These are phyloP conservation scores for Heliconius hermathena DNA, from an alignment of 1,140 invertebrate genomes.

Conservation along the genomic window DNA sequence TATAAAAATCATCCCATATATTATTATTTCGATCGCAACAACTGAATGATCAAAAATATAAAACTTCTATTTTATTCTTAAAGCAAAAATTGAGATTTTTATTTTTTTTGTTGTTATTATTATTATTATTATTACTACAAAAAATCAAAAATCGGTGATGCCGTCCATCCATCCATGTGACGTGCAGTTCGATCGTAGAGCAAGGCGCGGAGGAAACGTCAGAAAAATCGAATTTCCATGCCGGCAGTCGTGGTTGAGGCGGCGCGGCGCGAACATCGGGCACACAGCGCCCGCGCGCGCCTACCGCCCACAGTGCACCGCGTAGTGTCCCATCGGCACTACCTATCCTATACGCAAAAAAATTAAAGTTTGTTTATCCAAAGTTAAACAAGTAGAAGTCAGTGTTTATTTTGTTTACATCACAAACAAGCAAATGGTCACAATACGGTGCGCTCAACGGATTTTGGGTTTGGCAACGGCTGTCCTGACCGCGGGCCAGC, in stretches of 20 bases:
- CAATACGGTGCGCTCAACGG: conserved; percentile 59
- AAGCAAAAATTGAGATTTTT: neutral
- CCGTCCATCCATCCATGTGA: conserved; percentile 58
- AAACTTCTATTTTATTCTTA: neutral
- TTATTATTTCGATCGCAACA: too few relatives aligned
- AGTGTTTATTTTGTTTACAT: conserved; percentile 40
- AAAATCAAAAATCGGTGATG: conserved; percentile 78
- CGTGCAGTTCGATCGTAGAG: conserved; percentile 78
- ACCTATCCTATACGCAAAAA: conserved; percentile 52
- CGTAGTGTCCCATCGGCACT: conserved; percentile 36
- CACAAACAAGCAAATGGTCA: conserved; percentile 24
- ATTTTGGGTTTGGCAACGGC: conserved; percentile 69
- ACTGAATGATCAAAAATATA: neutral
- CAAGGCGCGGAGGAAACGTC: conserved; percentile 79
- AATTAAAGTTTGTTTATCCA: conserved; percentile 25
- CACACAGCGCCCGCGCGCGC: conserved; percentile 71
- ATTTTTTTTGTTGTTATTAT: conserved; percentile 45
- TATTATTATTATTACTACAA: conserved; percentile 65
- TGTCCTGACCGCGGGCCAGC: conserved; percentile 57
- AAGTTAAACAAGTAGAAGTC: conserved; percentile 44
- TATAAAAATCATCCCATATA: too few relatives aligned
- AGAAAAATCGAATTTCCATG: conserved; percentile 81
- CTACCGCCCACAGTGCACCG: conserved; percentile 41
- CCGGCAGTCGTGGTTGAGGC: conserved; percentile 76
- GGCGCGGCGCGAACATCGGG: conserved; percentile 75